These are phyloP conservation scores for Pseudopipra pipra DNA, from an alignment of 2,113 vertebrate genomes.

Conservation along the genomic window DNA sequence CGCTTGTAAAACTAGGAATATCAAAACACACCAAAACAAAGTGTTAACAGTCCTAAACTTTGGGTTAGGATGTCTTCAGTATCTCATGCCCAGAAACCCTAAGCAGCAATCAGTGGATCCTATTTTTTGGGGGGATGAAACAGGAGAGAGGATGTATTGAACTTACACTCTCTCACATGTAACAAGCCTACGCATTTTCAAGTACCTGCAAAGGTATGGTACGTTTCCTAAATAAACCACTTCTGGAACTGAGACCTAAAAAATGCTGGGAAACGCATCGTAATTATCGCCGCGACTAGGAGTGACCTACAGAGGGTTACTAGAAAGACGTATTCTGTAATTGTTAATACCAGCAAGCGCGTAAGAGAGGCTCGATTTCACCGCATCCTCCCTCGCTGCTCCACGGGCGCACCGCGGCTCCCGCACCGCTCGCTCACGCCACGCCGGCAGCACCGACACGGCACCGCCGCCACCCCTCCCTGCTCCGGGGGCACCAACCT, in stretches of 20 bases:
- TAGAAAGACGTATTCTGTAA: neutral
- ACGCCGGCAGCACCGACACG: neutral
- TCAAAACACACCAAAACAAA: neutral
- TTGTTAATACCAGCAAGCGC: neutral
- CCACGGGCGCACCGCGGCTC: neutral
- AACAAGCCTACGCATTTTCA: neutral
- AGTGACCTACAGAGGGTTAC: neutral
- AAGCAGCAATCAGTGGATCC: neutral
- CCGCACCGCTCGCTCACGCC: neutral
- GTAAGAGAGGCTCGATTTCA: neutral
- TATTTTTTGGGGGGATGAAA: neutral
- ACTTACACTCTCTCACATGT: neutral
- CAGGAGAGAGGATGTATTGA: accelerated
- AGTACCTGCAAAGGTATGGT: neutral
- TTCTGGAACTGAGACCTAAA: neutral
- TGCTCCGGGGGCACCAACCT: neutral
- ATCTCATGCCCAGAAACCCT: neutral
- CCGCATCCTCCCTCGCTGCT: neutral
- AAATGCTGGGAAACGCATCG: accelerated
- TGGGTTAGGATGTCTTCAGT: neutral
- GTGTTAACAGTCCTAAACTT: neutral
- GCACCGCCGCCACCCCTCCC: neutral
- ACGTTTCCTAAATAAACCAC: neutral
- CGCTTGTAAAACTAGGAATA: neutral
- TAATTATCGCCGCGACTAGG: neutral